A percentile compares a stretch with the other conserved stretches of the same genome.
Conservation (phyloP, 1,140 invertebrate species). For the Diachasmimorpha longicaudata region DNA sequence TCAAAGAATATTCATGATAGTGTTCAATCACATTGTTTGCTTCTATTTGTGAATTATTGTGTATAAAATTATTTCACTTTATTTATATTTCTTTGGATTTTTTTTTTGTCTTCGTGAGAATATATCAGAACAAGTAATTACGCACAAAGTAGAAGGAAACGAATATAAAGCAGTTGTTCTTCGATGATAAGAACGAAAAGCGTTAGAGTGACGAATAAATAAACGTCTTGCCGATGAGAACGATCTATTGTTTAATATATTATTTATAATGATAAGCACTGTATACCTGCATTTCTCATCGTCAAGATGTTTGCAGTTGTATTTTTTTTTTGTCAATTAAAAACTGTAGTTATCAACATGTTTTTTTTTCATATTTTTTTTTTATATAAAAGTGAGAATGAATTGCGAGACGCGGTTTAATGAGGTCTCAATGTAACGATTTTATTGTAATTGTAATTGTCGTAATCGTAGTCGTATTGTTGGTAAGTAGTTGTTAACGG, state of each 20-base stretch:
- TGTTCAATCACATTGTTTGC: not conserved
- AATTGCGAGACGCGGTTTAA: conserved; percentile 52
- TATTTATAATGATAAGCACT: not conserved
- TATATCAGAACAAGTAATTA: not conserved
- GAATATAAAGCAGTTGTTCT: not conserved
- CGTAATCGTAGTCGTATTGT: conserved; percentile 55
- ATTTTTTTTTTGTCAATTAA: not conserved
- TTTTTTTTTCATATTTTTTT: not conserved
- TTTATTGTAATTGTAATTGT: conserved; percentile 61
- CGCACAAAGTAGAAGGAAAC: not conserved
- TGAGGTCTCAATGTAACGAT: conserved; percentile 60
- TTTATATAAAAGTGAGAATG: conserved; percentile 25
- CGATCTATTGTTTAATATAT: not conserved
- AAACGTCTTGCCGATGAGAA: not conserved
- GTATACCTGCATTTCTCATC: not conserved
- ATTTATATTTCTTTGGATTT: not conserved
- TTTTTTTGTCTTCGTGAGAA: not conserved
- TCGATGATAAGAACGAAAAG: not conserved
- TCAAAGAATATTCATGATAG: not conserved
- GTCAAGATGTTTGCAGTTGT: not conserved
- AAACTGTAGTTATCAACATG: not conserved
- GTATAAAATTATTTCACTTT: not conserved
- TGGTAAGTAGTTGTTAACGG: conserved; percentile 49
- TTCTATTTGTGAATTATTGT: not conserved
- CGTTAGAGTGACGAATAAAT: not conserved